Evolutionary conservation across 2,888 invertebrate species (phyloP), one percentile per base, ranked within the genome.

Genomic region (Caenorhabditis doughertyi): DNA sequence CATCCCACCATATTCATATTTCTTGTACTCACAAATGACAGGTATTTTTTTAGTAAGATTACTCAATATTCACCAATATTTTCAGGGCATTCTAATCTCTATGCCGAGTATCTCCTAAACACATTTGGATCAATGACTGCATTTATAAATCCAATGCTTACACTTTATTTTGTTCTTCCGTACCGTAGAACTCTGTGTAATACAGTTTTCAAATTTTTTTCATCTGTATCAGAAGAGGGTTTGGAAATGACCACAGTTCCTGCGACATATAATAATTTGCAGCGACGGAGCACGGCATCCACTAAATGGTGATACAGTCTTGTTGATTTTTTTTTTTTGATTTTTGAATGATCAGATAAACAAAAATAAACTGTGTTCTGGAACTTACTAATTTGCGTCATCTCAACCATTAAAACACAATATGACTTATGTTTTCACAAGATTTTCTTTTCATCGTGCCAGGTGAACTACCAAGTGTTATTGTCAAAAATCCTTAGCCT

Each of bases 101-200:
- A 47, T 25, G 11, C 60, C 0, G 79, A 80, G 25, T 80, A 67
- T 29, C n/a, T 80, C 5, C 29, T 67, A 4, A 80, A 70, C 67
- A 60, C 56, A 16, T 56, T 80, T 27, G 65, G 72, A 25, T 73
- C 62, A 7, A 27, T 73, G 23, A 70, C 72, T 1, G 65, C 79
- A 5, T 58, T 80, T 11, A 21, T 72, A 18, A 70, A 80, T 29
- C 79, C 79, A 35, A 42, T 72, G 53, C 72, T 80, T 16, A 80
- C 79, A 16, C 64, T 80, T 2, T 73, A 80, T 16, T 80, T 67
- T 49, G 79, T 80, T 25, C 55, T 80, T 2, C 79, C 79, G 1
- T 80, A 80, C 35, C 72, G 79, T 0, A 29, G 72, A 60, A 60
- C 72, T 8, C 42, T 80, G 13, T 65, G 56, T 27, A 42, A n/a